phyloP scores from a whole-genome alignment of 1,140 invertebrate species.

The Aethina tumida region DNA sequence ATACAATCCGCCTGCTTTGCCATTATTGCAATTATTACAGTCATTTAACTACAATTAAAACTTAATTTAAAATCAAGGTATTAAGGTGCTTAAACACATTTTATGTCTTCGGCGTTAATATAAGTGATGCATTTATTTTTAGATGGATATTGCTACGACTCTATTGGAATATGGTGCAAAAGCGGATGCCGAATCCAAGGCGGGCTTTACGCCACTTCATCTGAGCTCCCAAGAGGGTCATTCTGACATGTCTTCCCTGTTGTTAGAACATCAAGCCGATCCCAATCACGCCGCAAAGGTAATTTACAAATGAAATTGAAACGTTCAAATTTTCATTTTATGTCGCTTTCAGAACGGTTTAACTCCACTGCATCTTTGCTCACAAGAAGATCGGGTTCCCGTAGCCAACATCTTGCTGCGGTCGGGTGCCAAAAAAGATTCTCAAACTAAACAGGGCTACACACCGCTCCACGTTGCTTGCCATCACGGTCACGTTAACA shows the following conservation, averaged over 20 bases:
- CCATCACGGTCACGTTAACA: slow-evolving; percentile 93
- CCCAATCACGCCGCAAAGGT: slow-evolving; percentile 70
- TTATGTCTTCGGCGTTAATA: too few relatives aligned
- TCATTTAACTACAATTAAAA: too few relatives aligned
- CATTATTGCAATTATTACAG: too few relatives aligned
- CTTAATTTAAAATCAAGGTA: too few relatives aligned
- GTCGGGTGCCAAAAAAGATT: slow-evolving; percentile 69
- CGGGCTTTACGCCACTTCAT: slow-evolving; percentile 83
- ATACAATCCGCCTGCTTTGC: too few relatives aligned
- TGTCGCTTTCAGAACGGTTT: slow-evolving; percentile 62
- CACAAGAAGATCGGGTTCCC: slow-evolving; percentile 85
- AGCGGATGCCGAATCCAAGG: slow-evolving; percentile 75
- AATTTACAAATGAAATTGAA: slow-evolving; percentile 2
- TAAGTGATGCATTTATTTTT: slow-evolving; percentile 12
- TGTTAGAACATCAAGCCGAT: slow-evolving; percentile 72
- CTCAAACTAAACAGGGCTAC: slow-evolving; percentile 87
- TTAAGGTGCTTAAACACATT: too few relatives aligned
- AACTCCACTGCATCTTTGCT: slow-evolving; percentile 81
- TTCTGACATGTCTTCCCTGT: slow-evolving; percentile 72
- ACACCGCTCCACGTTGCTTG: slow-evolving; percentile 94
- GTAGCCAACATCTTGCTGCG: slow-evolving; percentile 78
- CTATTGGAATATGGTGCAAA: slow-evolving; percentile 87
- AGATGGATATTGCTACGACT: slow-evolving; percentile 85
- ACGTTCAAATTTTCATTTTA: slow-evolving; percentile 4
- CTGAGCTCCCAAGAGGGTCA: slow-evolving; percentile 92